Conservation (phyloP, 2,888 invertebrate genomes). For the Xestia ashworthii region DNA sequence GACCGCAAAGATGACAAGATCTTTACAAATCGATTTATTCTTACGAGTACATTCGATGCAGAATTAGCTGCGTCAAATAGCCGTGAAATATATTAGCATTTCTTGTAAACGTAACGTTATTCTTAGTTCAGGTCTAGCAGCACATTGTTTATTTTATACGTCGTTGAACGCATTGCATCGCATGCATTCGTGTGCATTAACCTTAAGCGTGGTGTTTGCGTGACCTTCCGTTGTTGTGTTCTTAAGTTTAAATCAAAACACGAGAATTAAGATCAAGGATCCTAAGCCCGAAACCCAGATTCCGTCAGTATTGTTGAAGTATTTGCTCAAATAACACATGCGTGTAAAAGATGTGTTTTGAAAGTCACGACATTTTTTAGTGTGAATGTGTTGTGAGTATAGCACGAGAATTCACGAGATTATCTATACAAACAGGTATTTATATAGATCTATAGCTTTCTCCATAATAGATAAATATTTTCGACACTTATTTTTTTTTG, state of each 20-base stretch:
- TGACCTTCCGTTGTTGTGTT: conserved; percentile 35
- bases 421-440: background rate
- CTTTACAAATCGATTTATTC: background rate
- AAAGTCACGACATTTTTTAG: conserved; percentile 10
- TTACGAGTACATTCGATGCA: background rate
- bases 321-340: conserved; percentile 12
- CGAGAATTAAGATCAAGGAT: conserved; percentile 35
- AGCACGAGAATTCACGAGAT: conserved; percentile 1
- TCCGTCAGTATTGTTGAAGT: background rate
- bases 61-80: background rate
- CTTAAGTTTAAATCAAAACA: conserved; percentile 18
- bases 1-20: background rate
- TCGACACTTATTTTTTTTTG: background rate
- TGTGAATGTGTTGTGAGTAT: background rate
- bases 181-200: conserved; percentile 37
- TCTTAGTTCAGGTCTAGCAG: conserved; percentile 23
- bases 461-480: background rate
- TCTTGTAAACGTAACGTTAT: background rate
- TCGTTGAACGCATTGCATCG: conserved; percentile 2
- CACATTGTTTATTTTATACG: conserved; percentile 1
- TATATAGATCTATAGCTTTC: background rate
- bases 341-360: background rate
- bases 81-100: conserved; percentile 27
- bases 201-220: conserved; percentile 5
- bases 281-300: background rate